A percentile compares a stretch with the other conserved stretches of the same genome.
phyloP scores from a whole-genome alignment of 2,113 vertebrate species.

The Pteronura brasiliensis region DNA sequence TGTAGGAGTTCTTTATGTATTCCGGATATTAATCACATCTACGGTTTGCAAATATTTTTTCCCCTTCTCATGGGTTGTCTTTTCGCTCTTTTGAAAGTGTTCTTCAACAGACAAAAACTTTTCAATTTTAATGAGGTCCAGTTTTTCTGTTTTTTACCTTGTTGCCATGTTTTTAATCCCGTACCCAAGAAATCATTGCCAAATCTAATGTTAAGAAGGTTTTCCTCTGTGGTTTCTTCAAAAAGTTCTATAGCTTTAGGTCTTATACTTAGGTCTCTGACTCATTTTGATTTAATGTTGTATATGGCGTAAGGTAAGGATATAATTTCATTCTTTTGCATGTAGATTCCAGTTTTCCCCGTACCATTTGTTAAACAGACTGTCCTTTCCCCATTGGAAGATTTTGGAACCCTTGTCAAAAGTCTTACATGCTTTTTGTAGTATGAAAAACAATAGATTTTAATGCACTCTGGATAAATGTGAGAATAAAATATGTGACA shows the following conservation, averaged over 20 bases:
- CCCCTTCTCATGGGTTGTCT: neutral
- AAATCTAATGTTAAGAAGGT: neutral
- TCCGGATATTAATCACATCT: neutral
- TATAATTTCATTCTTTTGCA: neutral
- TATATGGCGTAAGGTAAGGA: neutral
- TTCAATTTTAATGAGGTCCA: neutral
- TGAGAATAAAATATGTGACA: neutral
- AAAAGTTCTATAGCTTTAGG: neutral
- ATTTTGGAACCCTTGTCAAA: neutral
- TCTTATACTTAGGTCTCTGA: neutral
- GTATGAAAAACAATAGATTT: neutral
- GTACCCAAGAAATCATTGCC: neutral
- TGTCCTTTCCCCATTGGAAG: neutral
- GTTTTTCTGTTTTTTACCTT: neutral
- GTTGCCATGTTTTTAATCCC: neutral
- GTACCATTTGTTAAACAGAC: neutral
- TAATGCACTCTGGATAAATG: neutral
- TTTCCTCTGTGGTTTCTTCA: neutral
- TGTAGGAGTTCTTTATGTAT: neutral
- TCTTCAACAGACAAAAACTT: neutral
- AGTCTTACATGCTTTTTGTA: neutral
- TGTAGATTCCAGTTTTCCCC: neutral
- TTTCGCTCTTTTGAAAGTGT: neutral
- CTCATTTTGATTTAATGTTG: slow-evolving; percentile 34
- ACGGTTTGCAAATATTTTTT: neutral